These are phyloP conservation scores for Muscicapa striata DNA, from an alignment of 2,797 vertebrate species.

Conservation along the genomic window DNA sequence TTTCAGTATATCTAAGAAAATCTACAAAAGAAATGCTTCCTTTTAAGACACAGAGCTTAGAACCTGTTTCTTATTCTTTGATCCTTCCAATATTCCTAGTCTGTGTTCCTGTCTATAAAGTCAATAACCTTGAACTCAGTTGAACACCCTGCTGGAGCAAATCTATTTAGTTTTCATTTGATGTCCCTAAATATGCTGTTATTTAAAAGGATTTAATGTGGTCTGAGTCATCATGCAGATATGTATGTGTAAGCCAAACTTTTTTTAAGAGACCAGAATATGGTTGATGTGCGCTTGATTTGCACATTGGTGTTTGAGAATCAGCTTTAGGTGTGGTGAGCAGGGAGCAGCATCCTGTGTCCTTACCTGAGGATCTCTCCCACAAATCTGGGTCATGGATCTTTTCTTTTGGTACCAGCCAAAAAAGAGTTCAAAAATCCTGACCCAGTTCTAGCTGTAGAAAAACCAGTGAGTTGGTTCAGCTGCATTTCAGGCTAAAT, in stretches of 20 bases:
- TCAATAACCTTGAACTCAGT: not conserved
- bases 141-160: not conserved
- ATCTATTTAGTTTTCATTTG: not conserved
- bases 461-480: not conserved
- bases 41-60: not conserved
- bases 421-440: not conserved
- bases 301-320: not conserved
- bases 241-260: rapidly evolving
- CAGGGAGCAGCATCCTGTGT: rapidly evolving
- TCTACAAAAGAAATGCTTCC: not conserved
- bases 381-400: rapidly evolving
- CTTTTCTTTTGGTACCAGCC: not conserved
- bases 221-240: not conserved
- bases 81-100: not conserved
- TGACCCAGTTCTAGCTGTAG: not conserved
- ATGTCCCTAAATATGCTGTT: rapidly evolving
- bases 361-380: not conserved
- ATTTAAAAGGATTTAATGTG: not conserved
- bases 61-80: not conserved
- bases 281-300: not conserved
- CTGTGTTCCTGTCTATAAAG: not conserved
- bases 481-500: not conserved
- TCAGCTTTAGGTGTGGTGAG: not conserved
- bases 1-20: not conserved
- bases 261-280: not conserved